Base-by-base conservation (phyloP, 2,888 invertebrate genomes). In the Cabera pusaria region DNA sequence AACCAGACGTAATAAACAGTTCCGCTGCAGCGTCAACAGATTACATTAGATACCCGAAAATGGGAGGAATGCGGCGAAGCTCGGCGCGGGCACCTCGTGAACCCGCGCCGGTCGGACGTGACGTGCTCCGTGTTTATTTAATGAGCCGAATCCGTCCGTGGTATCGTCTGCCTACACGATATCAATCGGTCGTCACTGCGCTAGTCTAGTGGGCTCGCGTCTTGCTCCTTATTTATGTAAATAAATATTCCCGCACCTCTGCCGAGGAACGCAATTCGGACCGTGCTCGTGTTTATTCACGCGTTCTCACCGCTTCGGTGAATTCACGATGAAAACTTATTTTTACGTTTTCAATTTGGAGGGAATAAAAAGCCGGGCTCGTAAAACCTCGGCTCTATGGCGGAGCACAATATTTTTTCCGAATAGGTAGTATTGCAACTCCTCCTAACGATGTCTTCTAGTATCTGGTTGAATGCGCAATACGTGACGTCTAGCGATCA, bases 111-210 rank as follows among this genome's bases (percentile, higher is more conserved):
- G n/a, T n/a, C n/a, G n/a, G n/a, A n/a, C n/a, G n/a, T n/a, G n/a
- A n/a, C n/a, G n/a, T 10, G 14, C 28, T 33, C 37, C 32, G 31
- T 42, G 44, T 52, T 49, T 49, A 46, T 49, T 34, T 46, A 42
- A 41, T 43, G 21, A 17, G 28, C 46, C 44, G 37, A 37, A 49
- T 42, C 29, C 6, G 37, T 37, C 20, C 9, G 18, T 48, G 41
- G 26, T 39, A 37, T 26, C 38, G 35, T 35, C 10, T 14, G 24
- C 38, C 35, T 31, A 32, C 36, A 18, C 24, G 21, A 7, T 35
- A 42, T 42, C 42, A 40, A 50, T 50, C 47, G 31, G 22, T 40
- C 37, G 38, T 8, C 36, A 26, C 28, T 24, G 9, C 1, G 14
- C 19, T 10, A 3, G 25, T 32, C 21, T 20, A 17, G 6, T 11